These are phyloP conservation scores for Leucosticte australis DNA, from an alignment of 2,113 vertebrate species.

Conservation along the genomic window DNA sequence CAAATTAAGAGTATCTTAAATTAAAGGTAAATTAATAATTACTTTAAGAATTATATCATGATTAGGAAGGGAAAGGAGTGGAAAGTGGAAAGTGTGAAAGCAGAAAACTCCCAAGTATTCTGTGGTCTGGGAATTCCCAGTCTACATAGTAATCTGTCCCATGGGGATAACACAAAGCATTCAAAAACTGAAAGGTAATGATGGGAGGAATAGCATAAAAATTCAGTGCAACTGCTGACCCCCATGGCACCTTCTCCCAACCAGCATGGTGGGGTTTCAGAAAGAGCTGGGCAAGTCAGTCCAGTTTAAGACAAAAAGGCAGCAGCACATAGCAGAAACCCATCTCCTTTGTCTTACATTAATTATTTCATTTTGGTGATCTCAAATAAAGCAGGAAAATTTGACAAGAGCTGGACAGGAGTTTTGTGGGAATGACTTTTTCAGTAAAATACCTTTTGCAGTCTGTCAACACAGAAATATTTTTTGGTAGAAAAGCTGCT, in stretches of 20 bases:
- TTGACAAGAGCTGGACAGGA: background rate
- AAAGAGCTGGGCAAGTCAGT: background rate
- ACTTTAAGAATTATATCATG: background rate
- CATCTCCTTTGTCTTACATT: background rate
- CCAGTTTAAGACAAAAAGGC: background rate
- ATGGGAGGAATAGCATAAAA: background rate
- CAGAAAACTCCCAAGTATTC: background rate
- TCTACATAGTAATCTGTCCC: background rate
- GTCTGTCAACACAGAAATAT: background rate
- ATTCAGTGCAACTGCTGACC: background rate
- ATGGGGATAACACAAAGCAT: background rate
- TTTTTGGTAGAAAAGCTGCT: background rate
- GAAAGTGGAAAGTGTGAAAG: background rate
- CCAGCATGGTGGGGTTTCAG: rapidly evolving
- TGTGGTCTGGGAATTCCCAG: background rate
- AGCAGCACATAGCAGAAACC: background rate
- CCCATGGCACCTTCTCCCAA: background rate
- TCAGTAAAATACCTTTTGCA: background rate
- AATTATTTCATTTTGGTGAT: background rate
- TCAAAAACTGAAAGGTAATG: background rate
- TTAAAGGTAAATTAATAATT: background rate
- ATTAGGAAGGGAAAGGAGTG: background rate
- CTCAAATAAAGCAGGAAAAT: background rate
- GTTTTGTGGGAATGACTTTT: background rate
- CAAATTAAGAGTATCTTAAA: background rate